Base-by-base conservation (phyloP, 2,888 invertebrate genomes). In the Baccha elongata region DNA sequence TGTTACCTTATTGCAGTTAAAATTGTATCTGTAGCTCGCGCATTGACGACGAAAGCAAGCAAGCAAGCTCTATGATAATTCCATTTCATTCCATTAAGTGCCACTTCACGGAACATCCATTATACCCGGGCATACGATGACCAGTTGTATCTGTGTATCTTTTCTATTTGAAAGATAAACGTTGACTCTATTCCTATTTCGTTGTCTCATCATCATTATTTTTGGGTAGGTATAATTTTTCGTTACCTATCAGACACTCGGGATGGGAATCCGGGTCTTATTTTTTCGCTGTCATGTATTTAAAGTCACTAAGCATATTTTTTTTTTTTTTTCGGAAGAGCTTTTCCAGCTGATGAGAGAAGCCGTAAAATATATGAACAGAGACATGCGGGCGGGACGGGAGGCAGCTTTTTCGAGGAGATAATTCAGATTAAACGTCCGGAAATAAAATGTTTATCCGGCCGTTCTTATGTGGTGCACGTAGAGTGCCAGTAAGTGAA, bases 371-470 rank as follows among this genome's bases (percentile, higher is more conserved):
- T 37, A 23, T 68, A 26, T 42, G 19, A 42, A 35, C 26, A 11
- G 37, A 35, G n/a, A 60, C n/a, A 23, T 15, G 11, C 1, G n/a
- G 21, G 13, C n/a, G 17, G 3, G 15, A 29, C 42, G n/a, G 15
- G 26, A 60, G 29, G 42, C 3, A 44, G 42, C 44, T 44, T 60
- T 60, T 42, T 44, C 60, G 29, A 58, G 35, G 81, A 83, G 78
- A 83, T 83, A 83, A 83, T 83, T 83, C 83, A 72, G 78, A 83
- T 83, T 83, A 83, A 83, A 78, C 83, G 78, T 83, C 83, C 78
- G 83, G 83, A 83, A 83, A 78, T 83, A 83, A 83, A 83, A 83
- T 83, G 83, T 78, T 83, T 83, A 83, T 83, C 83, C 83, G 83
- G 72, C 62, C 64, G 78, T 83, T 78, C 83, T 83, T 83, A 78